These are phyloP conservation scores for Geotrupes spiniger DNA, from an alignment of 2,888 invertebrate genomes.

Conservation along the genomic window DNA sequence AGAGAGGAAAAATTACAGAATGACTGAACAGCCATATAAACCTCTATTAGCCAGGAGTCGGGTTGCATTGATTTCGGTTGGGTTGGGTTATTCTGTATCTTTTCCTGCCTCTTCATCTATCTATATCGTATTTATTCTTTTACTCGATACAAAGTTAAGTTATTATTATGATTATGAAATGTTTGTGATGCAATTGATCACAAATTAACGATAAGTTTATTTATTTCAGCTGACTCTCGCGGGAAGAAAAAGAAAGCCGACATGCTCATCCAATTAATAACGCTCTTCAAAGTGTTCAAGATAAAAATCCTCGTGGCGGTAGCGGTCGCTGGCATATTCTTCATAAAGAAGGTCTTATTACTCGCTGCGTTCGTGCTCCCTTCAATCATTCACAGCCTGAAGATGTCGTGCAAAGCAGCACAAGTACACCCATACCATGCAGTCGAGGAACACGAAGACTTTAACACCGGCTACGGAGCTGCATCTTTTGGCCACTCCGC, in stretches of 20 bases:
- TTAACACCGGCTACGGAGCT: conserved; percentile 4
- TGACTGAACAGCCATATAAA: too few species aligned
- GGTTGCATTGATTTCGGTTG: too few species aligned
- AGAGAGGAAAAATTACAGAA: too few species aligned
- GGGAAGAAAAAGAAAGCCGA: conserved; percentile 53
- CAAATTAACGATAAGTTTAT: too few species aligned
- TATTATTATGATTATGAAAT: too few species aligned
- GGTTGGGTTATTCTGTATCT: too few species aligned
- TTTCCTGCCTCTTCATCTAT: too few species aligned
- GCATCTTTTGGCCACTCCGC: conserved; percentile 23
- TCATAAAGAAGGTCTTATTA: conserved; percentile 64
- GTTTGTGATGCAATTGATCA: too few species aligned
- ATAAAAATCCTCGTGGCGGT: conserved; percentile 60
- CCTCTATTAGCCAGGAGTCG: too few species aligned
- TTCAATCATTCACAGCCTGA: conserved; percentile 57
- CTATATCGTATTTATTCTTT: too few species aligned
- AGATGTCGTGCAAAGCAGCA: conserved; percentile 50
- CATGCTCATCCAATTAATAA: conserved; percentile 53
- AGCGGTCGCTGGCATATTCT: conserved; percentile 58
- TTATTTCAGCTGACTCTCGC: conserved; percentile 9
- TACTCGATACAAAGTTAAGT: too few species aligned
- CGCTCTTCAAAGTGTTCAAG: conserved; percentile 54
- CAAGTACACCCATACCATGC: conserved; percentile 24
- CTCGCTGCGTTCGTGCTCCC: conserved; percentile 60
- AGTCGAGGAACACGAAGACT: conserved; percentile 28